Evolutionary conservation across 92 coral and sea anemone genomes (phyloP), one percentile per base, ranked within the genome.

Genomic region (Palythoa heliodiscus): DNA sequence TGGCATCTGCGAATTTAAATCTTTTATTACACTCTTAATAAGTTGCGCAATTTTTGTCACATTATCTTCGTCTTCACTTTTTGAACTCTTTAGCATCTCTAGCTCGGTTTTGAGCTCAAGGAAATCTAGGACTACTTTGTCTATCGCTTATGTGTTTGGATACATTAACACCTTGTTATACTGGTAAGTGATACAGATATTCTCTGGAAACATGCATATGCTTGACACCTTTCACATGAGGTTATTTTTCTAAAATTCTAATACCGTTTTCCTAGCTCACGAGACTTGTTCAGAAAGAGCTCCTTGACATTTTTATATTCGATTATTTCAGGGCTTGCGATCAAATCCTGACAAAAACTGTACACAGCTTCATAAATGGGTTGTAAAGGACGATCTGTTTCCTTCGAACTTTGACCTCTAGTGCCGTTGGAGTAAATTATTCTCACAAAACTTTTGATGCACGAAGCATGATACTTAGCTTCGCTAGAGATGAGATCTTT

Each of bases 401-500:
- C 35, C 0, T 29, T 29, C 1, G 35, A 29, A 29, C 35, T 29
- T 29, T 29, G 35, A 29, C 35, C 35, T 29, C 35, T 29, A 29
- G 35, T 29, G 64, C 2, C 17, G 17, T 57, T n/a, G 64, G 4
- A 16, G 13, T 57, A 57, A 11, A 15, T 52, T 52, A 52, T 52
- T 57, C 17, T 57, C 5, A 92, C 87, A 76, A 92, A 89, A 52
- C 39, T 52, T 39, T 87, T 92, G 72, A 80, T 89, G 77, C 88
- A 29, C 1, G 35, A 29, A 29, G 35, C 35, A 29, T 29, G 35
- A 29, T 29, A 29, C 35, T 29, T 29, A 92, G 89, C 87, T 73
- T 91, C 93, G 43, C 89, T 87, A 19, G 85, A 70, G 10, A 84
- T 90, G 85, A 70, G 10, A 84, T 90, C 91, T 71, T 87, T 87